A percentile compares a stretch with the other conserved stretches of the same genome.
Conservation (phyloP, 2,888 invertebrate species). For the Coelinius sp. region DNA sequence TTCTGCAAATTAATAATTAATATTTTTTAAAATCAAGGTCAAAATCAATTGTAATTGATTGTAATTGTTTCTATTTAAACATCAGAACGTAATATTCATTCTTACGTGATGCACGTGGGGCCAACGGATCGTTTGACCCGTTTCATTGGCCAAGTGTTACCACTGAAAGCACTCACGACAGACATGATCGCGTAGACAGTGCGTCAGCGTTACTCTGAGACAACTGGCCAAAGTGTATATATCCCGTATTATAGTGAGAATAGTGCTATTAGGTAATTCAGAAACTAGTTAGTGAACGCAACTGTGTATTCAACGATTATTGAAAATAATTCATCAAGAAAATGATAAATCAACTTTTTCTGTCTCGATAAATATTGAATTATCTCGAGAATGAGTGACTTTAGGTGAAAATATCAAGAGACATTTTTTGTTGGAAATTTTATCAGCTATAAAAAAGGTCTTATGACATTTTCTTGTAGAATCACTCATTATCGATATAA, state of each 20-base stretch:
- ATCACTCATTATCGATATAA: too few relatives aligned
- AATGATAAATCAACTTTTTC: too few relatives aligned
- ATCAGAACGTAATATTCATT: background rate
- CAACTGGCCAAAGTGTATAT: background rate
- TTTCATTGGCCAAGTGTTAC: background rate
- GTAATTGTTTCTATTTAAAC: background rate
- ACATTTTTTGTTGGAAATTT: too few relatives aligned
- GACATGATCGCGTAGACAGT: background rate
- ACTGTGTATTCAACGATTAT: background rate
- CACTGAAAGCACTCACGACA: background rate
- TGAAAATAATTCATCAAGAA: too few relatives aligned
- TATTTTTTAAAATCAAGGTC: background rate
- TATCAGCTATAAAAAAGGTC: too few relatives aligned
- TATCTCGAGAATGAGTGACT: too few relatives aligned
- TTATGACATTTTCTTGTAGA: background rate
- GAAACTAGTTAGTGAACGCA: background rate
- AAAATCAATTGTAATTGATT: background rate
- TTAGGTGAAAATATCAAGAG: too few relatives aligned
- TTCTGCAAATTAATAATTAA: background rate
- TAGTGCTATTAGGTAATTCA: background rate
- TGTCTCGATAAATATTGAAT: too few relatives aligned
- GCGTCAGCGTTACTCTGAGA: conserved; percentile 27
- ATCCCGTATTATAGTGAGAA: background rate
- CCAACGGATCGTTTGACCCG: background rate
- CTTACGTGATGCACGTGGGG: background rate